Evolutionary conservation across 2,113 vertebrate genomes (phyloP).

Genomic region (Pardalotus punctatus): DNA sequence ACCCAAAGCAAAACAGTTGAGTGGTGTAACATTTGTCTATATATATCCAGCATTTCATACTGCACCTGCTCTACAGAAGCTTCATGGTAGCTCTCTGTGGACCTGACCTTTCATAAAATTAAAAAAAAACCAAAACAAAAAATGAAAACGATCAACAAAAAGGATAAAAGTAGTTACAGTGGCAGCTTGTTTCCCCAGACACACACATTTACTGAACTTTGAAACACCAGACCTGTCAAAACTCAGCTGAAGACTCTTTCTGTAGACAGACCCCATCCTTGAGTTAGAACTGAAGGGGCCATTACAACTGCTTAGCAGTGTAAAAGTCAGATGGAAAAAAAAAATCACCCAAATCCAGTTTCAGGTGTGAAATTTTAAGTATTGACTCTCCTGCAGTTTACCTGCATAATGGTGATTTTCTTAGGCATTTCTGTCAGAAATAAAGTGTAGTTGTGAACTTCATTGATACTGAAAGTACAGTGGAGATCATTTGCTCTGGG

Average conservation of each 20-base stretch:
- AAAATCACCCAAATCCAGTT: neutral
- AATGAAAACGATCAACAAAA: neutral
- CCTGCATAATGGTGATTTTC: neutral
- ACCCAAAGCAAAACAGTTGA: neutral
- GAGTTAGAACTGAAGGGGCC: neutral
- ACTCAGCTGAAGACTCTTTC: fast-evolving
- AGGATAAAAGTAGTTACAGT: neutral
- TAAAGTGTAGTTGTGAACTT: neutral
- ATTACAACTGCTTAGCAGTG: neutral
- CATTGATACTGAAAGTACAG: neutral
- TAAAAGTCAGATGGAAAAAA: neutral
- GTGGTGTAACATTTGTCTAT: neutral
- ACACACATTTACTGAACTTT: neutral
- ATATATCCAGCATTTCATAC: neutral
- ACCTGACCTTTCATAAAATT: neutral
- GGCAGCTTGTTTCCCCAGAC: neutral
- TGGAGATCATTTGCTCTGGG: neutral
- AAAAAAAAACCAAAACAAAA: neutral
- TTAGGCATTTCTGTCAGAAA: neutral
- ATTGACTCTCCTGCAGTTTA: neutral
- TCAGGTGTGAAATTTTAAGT: neutral
- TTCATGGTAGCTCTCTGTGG: neutral
- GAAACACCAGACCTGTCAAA: neutral
- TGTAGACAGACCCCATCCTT: neutral
- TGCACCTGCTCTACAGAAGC: neutral